Evolutionary conservation across 64 coral and sea anemone species (phyloP), one percentile per base, ranked within the genome.

Genomic region (Pocillopora damicornis): DNA sequence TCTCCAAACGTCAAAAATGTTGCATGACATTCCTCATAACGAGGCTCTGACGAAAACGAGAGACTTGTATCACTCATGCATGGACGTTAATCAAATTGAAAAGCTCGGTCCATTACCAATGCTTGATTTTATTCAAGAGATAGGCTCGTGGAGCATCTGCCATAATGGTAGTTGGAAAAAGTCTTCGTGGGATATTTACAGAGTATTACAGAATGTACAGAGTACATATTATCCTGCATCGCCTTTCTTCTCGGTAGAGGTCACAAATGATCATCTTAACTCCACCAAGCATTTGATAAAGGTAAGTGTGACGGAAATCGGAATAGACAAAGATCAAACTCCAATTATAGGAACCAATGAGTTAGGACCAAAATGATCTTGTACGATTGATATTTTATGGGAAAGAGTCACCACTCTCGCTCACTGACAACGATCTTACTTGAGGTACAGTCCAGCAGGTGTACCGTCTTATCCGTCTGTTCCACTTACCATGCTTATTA

Each of bases 231-330:
- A 94, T 75, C 96, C 96, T 58, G 96, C 96, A 37, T 80, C 92
- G 11, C 87, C 96, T 26, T 99, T 99, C 58, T 99, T 99, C 60
- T 93, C 97, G 59, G 91, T 99, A 69, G 97, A 95, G 87, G 93
- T 99, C 14, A 99, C 97, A 15, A 99, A 99, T 86, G 97, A 99
- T 85, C 97, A 99, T 88, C 90, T 99, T 9, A 99, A 99, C 38
- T 99, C 97, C 3, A 95, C 97, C 17, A 99, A 90, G 73, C 97
- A 99, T n/a, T 80, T 99, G 34, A 99, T 99, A 22, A 99, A 99
- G 88, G 97, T 95, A 23, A 86, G 80, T 58, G 57, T 9, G 7
- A 62, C 22, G 15, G 10, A 18, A 66, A 5, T 66, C 42, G 42
- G 42, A 51, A 51, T 51, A 1, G 42, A 4, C 7, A 4, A 51